Conservation (phyloP, 2,888 invertebrate species). For the Synanthedon tipuliformis region DNA sequence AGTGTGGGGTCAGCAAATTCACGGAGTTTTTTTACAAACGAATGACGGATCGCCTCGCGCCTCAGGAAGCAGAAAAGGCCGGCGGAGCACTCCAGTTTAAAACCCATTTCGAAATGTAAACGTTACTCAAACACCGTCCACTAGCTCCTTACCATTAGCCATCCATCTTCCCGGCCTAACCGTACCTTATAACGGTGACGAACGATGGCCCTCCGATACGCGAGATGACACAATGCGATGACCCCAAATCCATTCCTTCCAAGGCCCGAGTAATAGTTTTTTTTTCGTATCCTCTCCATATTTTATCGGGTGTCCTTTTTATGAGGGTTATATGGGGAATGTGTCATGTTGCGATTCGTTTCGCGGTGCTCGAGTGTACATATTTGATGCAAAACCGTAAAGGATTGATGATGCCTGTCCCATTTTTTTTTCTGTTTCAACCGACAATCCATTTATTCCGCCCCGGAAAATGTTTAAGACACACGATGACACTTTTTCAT, state of each 20-base stretch:
- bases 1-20: background rate
- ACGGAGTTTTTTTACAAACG: background rate
- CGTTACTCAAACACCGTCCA: conserved; percentile 13
- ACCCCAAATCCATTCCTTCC: conserved; percentile 51
- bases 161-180: conserved; percentile 37
- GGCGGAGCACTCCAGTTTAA: conserved; percentile 26
- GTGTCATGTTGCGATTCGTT: conserved; percentile 44
- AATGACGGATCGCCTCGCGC: conserved; percentile 8
- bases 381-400: conserved; percentile 36
- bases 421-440: conserved; percentile 30
- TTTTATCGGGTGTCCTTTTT: conserved; percentile 47
- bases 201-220: conserved; percentile 49
- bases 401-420: conserved; percentile 19
- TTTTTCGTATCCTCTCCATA: conserved; percentile 46
- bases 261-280: conserved; percentile 48
- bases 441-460: conserved; percentile 34
- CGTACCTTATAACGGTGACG: conserved; percentile 28
- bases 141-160: conserved; percentile 12
- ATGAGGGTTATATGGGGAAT: conserved; percentile 51
- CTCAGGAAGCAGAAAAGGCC: conserved; percentile 9
- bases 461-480: background rate
- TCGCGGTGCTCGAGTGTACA: conserved; percentile 33
- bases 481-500: background rate
- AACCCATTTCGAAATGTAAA: conserved; percentile 50
- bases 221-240: conserved; percentile 60